Base-by-base conservation (phyloP, 2,113 vertebrate genomes). In the Axis porcinus region DNA sequence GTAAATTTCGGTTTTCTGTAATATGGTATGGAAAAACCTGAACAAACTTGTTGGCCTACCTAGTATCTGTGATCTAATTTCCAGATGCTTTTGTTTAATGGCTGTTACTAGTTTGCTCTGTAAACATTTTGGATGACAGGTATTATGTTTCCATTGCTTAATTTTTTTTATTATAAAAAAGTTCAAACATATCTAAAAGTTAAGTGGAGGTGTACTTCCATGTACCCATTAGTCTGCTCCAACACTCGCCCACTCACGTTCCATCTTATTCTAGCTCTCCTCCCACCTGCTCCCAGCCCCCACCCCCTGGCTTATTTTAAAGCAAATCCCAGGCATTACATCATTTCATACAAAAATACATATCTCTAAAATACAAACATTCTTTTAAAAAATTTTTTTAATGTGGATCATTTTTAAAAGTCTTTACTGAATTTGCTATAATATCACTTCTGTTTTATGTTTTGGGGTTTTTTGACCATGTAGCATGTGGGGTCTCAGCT, bases 121-220 rank as follows among this genome's bases (percentile, higher is more conserved):
- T 43, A 50, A 94, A 67, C n/a, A 27, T 89, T 91, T 83, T 92
- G 50, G 67, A 55, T 94, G 60, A 62, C 67, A 67, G 36, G 9
- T 52, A 50, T 57, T 83, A 52, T 55, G 27, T 83, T 95, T 94
- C 57, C 43, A 54, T 89, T 96, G 81, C 70, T 96, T 93, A 57
- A 36, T 55, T 52, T 62, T 95, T 95, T 95, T 89, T 84, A 55
- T 95, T 78, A 86, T 17, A 36, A 40, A 55, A 96, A 95, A 82
- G 40, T 60, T 76, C 54, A 89, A 54, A 86, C 16, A 28, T 12
- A n/a, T 40, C 11, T 60, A 64, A 70, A 89, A 78, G 28, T 58
- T 19, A 55, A 88, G 30, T 30, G 7, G 67, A n/a, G 21, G 67
- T n/a, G 9, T n/a, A 40, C 67, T 33, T 36, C 36, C 21, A 6